Base-by-base conservation (phyloP, 2,888 invertebrate genomes). In the Pseudolycoriella hygida region DNA sequence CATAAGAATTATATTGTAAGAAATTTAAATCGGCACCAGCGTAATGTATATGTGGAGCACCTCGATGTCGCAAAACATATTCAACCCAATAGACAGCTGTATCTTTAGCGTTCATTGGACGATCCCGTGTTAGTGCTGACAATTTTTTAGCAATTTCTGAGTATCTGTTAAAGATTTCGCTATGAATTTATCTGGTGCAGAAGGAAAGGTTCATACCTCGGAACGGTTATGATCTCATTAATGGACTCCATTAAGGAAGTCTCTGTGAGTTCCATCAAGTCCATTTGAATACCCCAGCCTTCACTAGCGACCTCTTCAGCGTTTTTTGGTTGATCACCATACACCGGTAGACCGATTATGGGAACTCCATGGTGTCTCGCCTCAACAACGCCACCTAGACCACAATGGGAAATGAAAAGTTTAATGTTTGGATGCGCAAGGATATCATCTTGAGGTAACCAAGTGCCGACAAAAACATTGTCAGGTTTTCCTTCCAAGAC, bases 401-500 rank as follows among this genome's bases (percentile, higher is more conserved):
- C 80, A 4, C 77, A 78, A 53, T 80, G 80, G 0, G 76, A 72
- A 52, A 80, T 70, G 53, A 80, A 79, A 1, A 74, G 56, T 55
- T 67, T 70, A 10, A 71, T 53, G 44, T 73, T 74, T 1, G 70
- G 70, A 58, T 76, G 75, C 1, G 70, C 73, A 60, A 80, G 58
- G 37, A 79, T 69, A 51, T 76, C 76, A 49, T 72, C 72, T 54
- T 82, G 82, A 0, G 81, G 80, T 31, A 80, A 55, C 81, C 81
- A 82, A 50, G 74, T 72, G 46, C 66, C 60, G 5, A 72, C 60
- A 41, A 70, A 61, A 1, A 81, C 64, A 55, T 78, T 77, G 0
- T 64, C 53, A 0, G 77, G 68, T 53, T 70, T 67, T 30, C 69
- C 69, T 2, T 68, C 66, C n/a, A 73, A 54, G 3, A 60, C 58